Evolutionary conservation across 2,888 invertebrate species (phyloP), one percentile per base, ranked within the genome.

Genomic region (Dolomedes plantarius): DNA sequence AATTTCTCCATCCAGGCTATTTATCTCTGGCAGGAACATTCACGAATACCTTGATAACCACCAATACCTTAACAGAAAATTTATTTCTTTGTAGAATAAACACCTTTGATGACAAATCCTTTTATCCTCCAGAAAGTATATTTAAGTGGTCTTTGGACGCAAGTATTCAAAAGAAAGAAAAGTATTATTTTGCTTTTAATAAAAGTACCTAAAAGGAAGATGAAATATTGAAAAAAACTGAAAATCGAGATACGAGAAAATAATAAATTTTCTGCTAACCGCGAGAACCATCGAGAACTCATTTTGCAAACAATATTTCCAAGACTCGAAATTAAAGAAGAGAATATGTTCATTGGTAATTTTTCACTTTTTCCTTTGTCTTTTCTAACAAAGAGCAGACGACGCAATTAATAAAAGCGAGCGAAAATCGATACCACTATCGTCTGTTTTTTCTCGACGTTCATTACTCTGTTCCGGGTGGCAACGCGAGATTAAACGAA

Each of bases 371-470:
- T 29, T 29, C 71, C 36, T 71, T 64, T 76, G 76, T 76, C 68
- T 75, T 76, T 68, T 32, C 16, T 41, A 76, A 76, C 76, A 78
- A 78, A 78, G 71, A 69, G 62, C 39, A 56, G 69, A 62, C 46
- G 39, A 39, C 56, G 50, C 71, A 78, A 78, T 78, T 78, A 78
- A 78, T 78, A 78, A 78, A 71, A 67, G 56, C 29, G 56, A 36
- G 32, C 27, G 71, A 78, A 77, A 78, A 78, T 78, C 78, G 62
- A 78, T 78, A 62, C 65, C 31, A 19, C 23, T 67, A 62, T 78
- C 76, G 76, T 78, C 78, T 71, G 78, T 62, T 71, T 78, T 78
- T 78, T 78, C 77, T 69, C 78, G 62, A 62, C 69, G 32, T 78
- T 78, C 78, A 78, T 78, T 78, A 78, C 36, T 71, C 62, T 62